Evolutionary conservation across 1,140 invertebrate genomes (phyloP).

Genomic region (Pogonognathellus flavescens): DNA sequence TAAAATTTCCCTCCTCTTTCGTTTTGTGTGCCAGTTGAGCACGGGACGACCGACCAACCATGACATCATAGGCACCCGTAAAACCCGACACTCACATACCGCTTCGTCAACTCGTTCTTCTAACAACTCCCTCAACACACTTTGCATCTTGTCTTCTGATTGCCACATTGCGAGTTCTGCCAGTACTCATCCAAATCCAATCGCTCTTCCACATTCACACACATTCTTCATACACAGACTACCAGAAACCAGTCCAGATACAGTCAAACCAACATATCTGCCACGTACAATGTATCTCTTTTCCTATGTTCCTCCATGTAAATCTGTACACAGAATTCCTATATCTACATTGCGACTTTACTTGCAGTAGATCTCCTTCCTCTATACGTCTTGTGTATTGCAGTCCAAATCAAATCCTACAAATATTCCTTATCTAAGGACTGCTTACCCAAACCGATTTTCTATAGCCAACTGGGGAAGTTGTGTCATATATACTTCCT

Average conservation of each 20-base stretch:
- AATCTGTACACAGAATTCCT: background rate
- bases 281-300: no score
- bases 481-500: no score
- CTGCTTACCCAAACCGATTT: no score
- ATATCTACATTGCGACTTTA: no score
- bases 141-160: constrained; percentile 40
- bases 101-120: constrained; percentile 7
- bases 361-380: no score
- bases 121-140: constrained; percentile 25
- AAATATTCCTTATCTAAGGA: no score
- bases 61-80: constrained; percentile 33
- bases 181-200: background rate
- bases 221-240: background rate
- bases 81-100: constrained; percentile 29
- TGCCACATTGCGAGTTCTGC: background rate
- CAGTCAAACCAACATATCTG: background rate
- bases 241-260: background rate
- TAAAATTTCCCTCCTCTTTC: constrained; percentile 30
- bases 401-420: no score
- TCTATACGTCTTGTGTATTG: no score
- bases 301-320: background rate
- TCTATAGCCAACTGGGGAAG: no score
- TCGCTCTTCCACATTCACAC: constrained; percentile 7
- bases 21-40: background rate
- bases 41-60: constrained; percentile 26